Evolutionary conservation across 1,140 invertebrate genomes (phyloP), one percentile per base, ranked within the genome.

Genomic region (Lethocerus indicus): DNA sequence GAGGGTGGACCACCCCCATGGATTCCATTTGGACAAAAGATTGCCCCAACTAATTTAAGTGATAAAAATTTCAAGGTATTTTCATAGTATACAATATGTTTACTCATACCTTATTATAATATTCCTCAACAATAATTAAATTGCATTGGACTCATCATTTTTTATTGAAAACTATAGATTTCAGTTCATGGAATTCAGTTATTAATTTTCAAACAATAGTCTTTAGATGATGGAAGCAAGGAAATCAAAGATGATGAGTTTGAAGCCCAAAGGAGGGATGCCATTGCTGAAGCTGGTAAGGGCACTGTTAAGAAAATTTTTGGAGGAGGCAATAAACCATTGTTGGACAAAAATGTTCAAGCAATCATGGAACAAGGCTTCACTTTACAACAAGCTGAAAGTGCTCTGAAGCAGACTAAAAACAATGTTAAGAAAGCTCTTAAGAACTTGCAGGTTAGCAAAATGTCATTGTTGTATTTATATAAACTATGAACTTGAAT

Each of bases 21-120:
- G 85, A 86, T 91, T 54, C 81, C 87, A 36, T 92, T 94, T 72
- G 88, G 87, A 1, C 78, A 84, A 58, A 79, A 79, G 60, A 75
- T 80, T 25, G 60, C 79, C 32, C 73, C 73, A 58, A 66, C 74
- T 13, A 61, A 65, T 23, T 64, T 74, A 29, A 67, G 76, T 53
- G 75, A 81, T 53, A 70, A 71, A 53, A 73, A 77, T 56, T 85
- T 86, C 37, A 86, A 84, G 62, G 79, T 81, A 52, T n/a, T n/a
- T n/a, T n/a, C n/a, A n/a, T n/a, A n/a, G n/a, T n/a, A n/a, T n/a
- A n/a, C n/a, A n/a, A n/a, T n/a, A n/a, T n/a, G n/a, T n/a, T n/a
- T n/a, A n/a, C n/a, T n/a, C n/a, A 3, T 41, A 25, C 60, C 80
- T 16, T 63, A 59, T 43, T 67, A 69, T n/a, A 75, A 75, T 58